Percentiles rank a stretch among this genome's conserved stretches.
Conservation (phyloP, 1,140 invertebrate species). For the Maniola jurtina region DNA sequence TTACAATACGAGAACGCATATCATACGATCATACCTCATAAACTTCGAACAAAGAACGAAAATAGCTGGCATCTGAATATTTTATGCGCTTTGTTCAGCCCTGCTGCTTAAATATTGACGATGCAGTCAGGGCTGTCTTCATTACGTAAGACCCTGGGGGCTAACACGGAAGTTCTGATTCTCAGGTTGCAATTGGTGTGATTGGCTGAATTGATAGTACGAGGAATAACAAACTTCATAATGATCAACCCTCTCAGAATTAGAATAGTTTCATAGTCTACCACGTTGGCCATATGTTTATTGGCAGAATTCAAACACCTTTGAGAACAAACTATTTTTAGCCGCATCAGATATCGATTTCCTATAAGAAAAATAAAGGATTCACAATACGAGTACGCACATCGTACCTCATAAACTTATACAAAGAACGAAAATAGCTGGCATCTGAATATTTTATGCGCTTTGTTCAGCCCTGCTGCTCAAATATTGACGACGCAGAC, state of each 20-base stretch:
- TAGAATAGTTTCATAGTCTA: no score
- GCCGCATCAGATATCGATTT: neutral
- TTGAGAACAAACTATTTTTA: no score
- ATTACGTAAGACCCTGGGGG: no score
- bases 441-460: neutral
- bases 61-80: neutral
- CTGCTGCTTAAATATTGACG: neutral
- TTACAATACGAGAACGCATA: neutral
- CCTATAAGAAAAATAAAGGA: neutral
- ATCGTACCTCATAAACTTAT: neutral
- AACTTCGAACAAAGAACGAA: neutral
- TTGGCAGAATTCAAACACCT: no score
- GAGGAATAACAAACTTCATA: no score
- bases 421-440: constrained; percentile 2
- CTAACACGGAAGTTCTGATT: no score
- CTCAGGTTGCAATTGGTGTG: no score
- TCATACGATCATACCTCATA: neutral
- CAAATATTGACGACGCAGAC: neutral
- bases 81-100: neutral
- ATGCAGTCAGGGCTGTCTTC: neutral
- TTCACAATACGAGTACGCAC: neutral
- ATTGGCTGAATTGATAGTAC: no score
- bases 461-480: neutral
- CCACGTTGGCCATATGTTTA: no score
- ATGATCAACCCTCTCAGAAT: no score